phyloP scores from a whole-genome alignment of 2,113 vertebrate genomes.

The Callipepla squamata region DNA sequence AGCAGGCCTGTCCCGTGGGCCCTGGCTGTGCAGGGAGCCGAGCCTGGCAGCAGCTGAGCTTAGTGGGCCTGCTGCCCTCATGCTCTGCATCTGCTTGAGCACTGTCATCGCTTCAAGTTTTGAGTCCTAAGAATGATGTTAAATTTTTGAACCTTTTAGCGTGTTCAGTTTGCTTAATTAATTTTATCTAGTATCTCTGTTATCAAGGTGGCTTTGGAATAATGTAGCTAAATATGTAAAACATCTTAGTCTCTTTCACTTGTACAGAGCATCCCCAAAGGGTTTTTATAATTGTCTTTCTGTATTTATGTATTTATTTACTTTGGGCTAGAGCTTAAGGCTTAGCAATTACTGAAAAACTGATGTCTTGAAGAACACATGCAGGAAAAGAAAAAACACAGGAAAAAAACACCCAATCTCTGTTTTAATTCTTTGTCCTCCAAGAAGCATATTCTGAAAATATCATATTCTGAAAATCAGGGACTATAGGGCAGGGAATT shows the following conservation, averaged over 20 bases:
- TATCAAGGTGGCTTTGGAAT: background rate
- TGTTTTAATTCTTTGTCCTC: background rate
- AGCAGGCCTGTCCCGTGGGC: too few species aligned
- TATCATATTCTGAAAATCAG: background rate
- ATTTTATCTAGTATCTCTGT: background rate
- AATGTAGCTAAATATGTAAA: background rate
- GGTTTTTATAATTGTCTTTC: background rate
- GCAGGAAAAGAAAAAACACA: background rate
- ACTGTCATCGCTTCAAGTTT: accelerated
- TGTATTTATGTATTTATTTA: background rate
- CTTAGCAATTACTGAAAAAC: background rate
- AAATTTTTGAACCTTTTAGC: background rate
- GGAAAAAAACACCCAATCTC: background rate
- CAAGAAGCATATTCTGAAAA: background rate
- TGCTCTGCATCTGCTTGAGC: accelerated
- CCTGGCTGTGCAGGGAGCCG: background rate
- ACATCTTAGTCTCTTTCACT: background rate
- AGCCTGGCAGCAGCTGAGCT: background rate
- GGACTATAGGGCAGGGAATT: background rate
- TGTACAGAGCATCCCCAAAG: background rate
- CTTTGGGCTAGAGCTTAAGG: background rate
- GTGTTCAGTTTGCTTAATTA: background rate
- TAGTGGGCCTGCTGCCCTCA: accelerated
- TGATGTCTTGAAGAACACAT: background rate
- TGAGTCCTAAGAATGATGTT: accelerated